These are phyloP conservation scores for Probosciger aterrimus DNA, from an alignment of 2,113 vertebrate species.

Conservation along the genomic window DNA sequence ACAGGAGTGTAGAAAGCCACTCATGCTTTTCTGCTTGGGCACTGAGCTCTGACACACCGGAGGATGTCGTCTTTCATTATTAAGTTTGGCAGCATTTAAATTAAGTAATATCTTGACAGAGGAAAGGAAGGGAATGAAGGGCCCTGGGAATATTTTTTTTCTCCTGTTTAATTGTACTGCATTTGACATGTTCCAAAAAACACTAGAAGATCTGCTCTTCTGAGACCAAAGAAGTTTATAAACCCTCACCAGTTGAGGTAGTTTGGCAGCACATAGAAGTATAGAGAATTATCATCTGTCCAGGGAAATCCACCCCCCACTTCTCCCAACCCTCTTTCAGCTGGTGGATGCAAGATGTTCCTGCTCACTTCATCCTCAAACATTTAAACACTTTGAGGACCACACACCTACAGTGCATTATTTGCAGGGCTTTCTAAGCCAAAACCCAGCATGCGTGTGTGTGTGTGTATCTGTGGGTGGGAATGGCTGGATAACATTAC, in stretches of 20 bases:
- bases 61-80: constrained; percentile 30
- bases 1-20: not conserved
- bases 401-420: constrained; percentile 11
- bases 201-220: constrained; percentile 22
- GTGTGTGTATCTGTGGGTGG: constrained; percentile 51
- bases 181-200: constrained; percentile 54
- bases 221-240: constrained; percentile 27
- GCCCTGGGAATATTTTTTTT: constrained; percentile 41
- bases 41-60: not conserved
- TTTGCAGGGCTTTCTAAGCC: constrained; percentile 21
- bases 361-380: constrained; percentile 50
- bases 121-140: constrained; percentile 29
- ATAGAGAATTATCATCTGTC: constrained; percentile 54
- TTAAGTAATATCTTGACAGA: constrained; percentile 63
- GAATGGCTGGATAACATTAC: constrained; percentile 62
- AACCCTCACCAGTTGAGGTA: constrained; percentile 17
- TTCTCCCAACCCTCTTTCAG: constrained; percentile 46
- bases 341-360: constrained; percentile 57
- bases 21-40: not conserved
- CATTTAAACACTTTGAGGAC: constrained; percentile 49
- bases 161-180: constrained; percentile 43
- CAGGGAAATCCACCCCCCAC: constrained; percentile 46
- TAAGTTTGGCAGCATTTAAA: constrained; percentile 61
- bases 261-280: constrained; percentile 55
- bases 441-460: constrained; percentile 9